Evolutionary conservation across 2,113 vertebrate species (phyloP).

Genomic region (Melanerpes aurifrons): DNA sequence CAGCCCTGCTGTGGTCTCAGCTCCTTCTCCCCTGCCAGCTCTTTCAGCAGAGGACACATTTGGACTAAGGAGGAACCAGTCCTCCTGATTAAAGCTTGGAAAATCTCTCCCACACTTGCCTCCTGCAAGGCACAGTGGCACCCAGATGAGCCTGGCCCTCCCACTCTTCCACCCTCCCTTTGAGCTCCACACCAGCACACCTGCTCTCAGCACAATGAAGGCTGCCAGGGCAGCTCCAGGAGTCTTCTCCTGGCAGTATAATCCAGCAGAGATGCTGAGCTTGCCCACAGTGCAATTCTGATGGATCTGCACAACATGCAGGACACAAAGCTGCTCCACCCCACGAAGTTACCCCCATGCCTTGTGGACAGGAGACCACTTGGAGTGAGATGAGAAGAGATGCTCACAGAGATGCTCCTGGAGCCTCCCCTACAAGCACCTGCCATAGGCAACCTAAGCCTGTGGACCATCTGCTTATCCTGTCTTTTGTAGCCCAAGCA

Average conservation of each 20-base stretch:
- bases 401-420: not conserved
- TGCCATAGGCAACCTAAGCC: not conserved
- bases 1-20: not conserved
- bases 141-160: not conserved
- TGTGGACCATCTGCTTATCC: not conserved
- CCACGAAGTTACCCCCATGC: not conserved
- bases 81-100: not conserved
- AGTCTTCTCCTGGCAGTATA: not conserved
- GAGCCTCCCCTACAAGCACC: not conserved
- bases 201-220: not conserved
- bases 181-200: not conserved
- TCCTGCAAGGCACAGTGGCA: not conserved
- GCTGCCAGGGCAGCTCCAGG: not conserved
- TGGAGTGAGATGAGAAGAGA: not conserved
- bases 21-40: not conserved
- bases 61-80: not conserved
- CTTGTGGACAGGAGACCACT: not conserved
- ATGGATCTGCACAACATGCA: fast-evolving
- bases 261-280: not conserved
- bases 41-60: not conserved
- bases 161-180: not conserved
- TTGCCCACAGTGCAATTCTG: not conserved
- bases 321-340: not conserved
- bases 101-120: not conserved
- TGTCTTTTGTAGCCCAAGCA: not conserved